These are phyloP conservation scores for Lampropteryx suffumata DNA, from an alignment of 2,888 invertebrate species.

Conservation along the genomic window DNA sequence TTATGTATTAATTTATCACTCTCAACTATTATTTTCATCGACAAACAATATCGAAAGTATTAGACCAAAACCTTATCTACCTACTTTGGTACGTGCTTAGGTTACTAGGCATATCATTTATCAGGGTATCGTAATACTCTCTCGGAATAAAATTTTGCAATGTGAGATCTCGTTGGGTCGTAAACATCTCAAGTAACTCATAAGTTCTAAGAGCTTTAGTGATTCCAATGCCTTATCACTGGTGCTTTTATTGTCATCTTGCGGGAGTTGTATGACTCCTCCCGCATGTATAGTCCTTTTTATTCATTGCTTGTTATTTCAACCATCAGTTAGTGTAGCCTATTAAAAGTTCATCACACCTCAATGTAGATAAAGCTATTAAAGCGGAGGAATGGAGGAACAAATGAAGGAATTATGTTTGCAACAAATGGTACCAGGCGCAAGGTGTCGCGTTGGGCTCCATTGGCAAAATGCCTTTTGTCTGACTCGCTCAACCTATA, in stretches of 20 bases:
- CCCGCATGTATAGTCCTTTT: no score
- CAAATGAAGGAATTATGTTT: background rate
- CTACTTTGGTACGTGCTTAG: background rate
- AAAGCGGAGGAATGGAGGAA: background rate
- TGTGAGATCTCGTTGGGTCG: background rate
- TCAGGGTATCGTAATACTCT: background rate
- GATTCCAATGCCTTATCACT: background rate
- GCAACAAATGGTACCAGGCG: conserved; percentile 7
- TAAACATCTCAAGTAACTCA: conserved; percentile 3
- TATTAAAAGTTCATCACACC: no score
- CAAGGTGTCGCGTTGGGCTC: conserved; percentile 1
- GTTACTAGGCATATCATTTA: conserved; percentile 5
- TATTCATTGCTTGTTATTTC: no score
- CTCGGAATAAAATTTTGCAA: conserved; percentile 5
- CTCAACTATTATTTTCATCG: no score
- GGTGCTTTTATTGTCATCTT: no score
- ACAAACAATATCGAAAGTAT: no score
- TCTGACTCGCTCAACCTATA: conserved; percentile 14
- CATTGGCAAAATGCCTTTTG: conserved; percentile 29
- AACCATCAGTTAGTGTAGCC: no score
- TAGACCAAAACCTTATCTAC: no score
- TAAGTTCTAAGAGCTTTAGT: background rate
- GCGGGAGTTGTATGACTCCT: no score
- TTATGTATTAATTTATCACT: no score
- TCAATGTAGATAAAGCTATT: background rate